A percentile compares a stretch with the other conserved stretches of the same genome.
Evolutionary conservation across 2,888 invertebrate genomes (phyloP).

Genomic region (Camponotus fellah): DNA sequence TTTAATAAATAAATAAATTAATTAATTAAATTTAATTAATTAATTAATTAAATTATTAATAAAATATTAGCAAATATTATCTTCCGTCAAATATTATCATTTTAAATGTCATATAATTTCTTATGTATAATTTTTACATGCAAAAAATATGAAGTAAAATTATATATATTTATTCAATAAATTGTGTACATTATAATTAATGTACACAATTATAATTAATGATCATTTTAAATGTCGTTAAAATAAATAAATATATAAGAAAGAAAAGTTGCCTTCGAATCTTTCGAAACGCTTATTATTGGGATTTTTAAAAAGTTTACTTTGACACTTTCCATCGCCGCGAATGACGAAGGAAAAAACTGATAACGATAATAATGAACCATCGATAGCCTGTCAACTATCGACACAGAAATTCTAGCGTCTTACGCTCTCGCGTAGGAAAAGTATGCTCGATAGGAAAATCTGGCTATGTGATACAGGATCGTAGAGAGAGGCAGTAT

Average conservation of each 20-base stretch:
- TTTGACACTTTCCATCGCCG: background rate
- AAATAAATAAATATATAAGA: background rate
- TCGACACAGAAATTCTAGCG: slow-evolving; percentile 12
- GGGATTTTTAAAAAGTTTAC: background rate
- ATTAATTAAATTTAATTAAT: background rate
- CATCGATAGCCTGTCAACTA: slow-evolving; percentile 36
- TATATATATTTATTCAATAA: background rate
- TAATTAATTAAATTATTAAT: too few species aligned
- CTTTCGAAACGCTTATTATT: background rate
- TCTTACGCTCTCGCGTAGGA: background rate
- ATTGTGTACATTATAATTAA: background rate
- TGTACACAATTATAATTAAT: background rate
- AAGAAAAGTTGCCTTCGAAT: background rate
- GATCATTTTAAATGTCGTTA: background rate
- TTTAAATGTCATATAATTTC: background rate
- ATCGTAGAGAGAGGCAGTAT: slow-evolving; percentile 22
- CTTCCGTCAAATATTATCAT: background rate
- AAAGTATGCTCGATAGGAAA: slow-evolving; percentile 41
- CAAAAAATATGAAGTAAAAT: background rate
- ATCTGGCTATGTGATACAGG: slow-evolving; percentile 46
- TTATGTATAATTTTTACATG: background rate
- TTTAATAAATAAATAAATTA: background rate
- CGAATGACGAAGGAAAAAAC: slow-evolving; percentile 34
- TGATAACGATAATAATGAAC: slow-evolving; percentile 37
- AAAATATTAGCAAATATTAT: too few species aligned